A percentile compares a stretch with the other conserved stretches of the same genome.
Conservation (phyloP, 2,113 vertebrate genomes). For the Emydocephalus ijimae region DNA sequence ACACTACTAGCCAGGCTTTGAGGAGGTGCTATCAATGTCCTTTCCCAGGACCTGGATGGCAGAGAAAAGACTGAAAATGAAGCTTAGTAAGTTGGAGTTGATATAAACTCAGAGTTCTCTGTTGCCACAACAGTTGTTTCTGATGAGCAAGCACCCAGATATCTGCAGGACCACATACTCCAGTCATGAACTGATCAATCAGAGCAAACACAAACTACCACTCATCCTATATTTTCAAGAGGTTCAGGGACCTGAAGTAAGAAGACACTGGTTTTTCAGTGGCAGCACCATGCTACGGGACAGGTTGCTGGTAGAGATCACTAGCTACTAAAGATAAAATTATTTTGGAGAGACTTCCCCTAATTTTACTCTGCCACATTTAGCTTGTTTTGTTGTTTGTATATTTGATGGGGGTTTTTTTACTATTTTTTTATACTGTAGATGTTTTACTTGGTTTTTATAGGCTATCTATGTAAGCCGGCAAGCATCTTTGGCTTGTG, state of each 20-base stretch:
- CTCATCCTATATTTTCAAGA: not conserved
- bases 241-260: not conserved
- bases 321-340: not conserved
- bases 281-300: not conserved
- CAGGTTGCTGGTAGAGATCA: not conserved
- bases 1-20: not conserved
- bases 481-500: not conserved
- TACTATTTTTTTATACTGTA: not conserved
- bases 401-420: not conserved
- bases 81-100: not conserved
- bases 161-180: not conserved
- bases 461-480: not conserved
- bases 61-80: not conserved
- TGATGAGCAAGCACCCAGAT: not conserved
- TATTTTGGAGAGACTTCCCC: not conserved
- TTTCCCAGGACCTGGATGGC: not conserved
- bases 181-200: not conserved
- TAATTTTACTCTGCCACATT: not conserved
- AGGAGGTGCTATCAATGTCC: not conserved
- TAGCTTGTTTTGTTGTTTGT: not conserved
- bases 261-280: not conserved
- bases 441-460: not conserved
- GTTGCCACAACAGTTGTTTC: not conserved
- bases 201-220: not conserved
- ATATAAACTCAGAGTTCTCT: not conserved